Base-by-base conservation (phyloP, 2,113 vertebrate genomes). In the Struthio camelus region DNA sequence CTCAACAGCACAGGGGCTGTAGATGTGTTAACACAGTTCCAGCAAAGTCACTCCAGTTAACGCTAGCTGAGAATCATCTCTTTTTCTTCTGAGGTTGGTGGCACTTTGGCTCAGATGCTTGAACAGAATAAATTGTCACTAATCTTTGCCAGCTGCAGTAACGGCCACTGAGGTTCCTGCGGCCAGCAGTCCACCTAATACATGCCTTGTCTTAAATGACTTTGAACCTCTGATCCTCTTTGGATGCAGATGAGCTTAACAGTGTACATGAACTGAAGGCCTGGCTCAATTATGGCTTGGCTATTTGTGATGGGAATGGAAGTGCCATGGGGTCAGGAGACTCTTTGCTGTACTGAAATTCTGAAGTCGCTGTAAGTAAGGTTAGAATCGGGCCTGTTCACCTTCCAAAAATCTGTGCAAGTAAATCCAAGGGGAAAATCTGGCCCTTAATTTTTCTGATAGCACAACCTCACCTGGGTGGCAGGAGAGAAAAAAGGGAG, bases 101-200 rank as follows among this genome's bases (percentile, higher is more conserved):
- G 44, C 48, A 59, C 59, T 85, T 87, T 8, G 30, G 53, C 27
- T 85, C 24, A 73, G 70, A 87, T 91, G 48, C 32, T 72, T 80
- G 75, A 85, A 80, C 15, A 83, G 64, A 80, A 59, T 78, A 96
- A 94, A 82, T 91, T 2, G 14, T 85, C 71, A n/a, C 32, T 76
- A 91, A 91, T 79, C 38, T 85, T 91, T 95, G 42, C 78, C 89
- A 95, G 81, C 84, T 89, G 87, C 85, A 44, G 30, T 59, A 89
- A 72, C 54, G 73, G 70, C 42, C 73, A 67, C 53, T 59, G 56
- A 86, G 71, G 67, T n/a, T 92, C 40, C 80, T 58, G 75, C 95
- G 65, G 69, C 73, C 66, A 91, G 79, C 54, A 56, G 15, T 48
- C 40, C 44, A 87, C 46, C 51, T 78, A 71, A 6, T 54, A 65